Base-by-base conservation (phyloP, 1,140 invertebrate genomes). In the Araneus ventricosus region DNA sequence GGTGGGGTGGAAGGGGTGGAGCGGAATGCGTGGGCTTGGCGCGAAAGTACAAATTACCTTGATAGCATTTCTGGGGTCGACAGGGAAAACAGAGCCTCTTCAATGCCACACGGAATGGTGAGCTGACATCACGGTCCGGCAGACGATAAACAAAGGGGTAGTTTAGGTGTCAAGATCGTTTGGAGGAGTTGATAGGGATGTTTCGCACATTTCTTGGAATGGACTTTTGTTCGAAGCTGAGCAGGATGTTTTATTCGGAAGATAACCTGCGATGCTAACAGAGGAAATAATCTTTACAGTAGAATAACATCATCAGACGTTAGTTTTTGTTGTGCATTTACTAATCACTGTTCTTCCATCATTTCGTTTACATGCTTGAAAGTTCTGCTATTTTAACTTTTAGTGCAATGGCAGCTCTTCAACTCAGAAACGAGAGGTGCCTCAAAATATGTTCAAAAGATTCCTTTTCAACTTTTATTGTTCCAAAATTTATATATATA, bases 11-110 rank as follows among this genome's bases (percentile, higher is more conserved):
- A 27, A 27, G 63, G 6, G 5, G 7, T 10, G 27, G 30, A 20
- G 27, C 34, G 70, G 27, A 75, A 10, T 75, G 70, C 70, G 70
- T 75, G 70, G 70, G 70, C 34, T 20, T 75, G 70, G 70, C 70
- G 70, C 70, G 70, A 75, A 75, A 75, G 70, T 37, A 75, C 34
- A 22, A 37, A 75, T 75, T 75, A 75, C 70, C 70, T 75, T 75
- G 70, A 75, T 75, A 75, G 34, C 70, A 75, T 17, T 34, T 22
- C 30, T 75, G 27, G 27, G 70, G 30, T 20, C 30, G 70, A 63
- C 17, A n/a, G 59, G 59, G 59, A 24, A 59, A 61, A 45, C n/a
- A n/a, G n/a, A 22, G 59, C 10, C 59, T 63, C 20, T 30, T 37
- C 34, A 75, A 75, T 75, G 34, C 70, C 70, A 20, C 30, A 37